Base-by-base conservation (phyloP, 2,888 invertebrate genomes). In the Pheosia gnoma region DNA sequence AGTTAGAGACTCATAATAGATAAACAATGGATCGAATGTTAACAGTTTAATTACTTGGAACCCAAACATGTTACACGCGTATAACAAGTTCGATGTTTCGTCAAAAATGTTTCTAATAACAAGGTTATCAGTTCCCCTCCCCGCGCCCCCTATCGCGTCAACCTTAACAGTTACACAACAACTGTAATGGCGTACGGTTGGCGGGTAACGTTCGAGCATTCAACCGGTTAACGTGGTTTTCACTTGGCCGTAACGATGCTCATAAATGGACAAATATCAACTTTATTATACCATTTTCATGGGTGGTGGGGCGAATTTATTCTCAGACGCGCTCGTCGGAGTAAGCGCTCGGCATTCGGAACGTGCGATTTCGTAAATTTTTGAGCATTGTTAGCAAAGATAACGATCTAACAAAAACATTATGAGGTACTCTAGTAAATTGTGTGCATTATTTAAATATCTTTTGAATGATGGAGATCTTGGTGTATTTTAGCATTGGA, bases 91-190 rank as follows among this genome's bases (percentile, higher is more conserved):
- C 70, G 60, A 57, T 62, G 67, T 45, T 67, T 64, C 37, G 53
- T 9, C 53, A 37, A 61, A 66, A 62, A 49, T 65, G 53, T 70
- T 73, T 61, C 60, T 61, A 72, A 70, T 62, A 49, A 10, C 74
- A 74, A 70, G 74, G 71, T 75, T 60, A 58, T 51, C 51, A 3
- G 8, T 7, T 7, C 51, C 13, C 13, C 25, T 3, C 51, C 25
- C 51, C 25, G 4, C 52, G 3, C 58, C 59, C 57, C 51, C 58
- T 58, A 45, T 38, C 51, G 39, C 47, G 49, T 65, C 65, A 69
- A 64, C 63, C 67, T 68, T 67, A 68, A 71, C 71, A 70, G 75
- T 77, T 76, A 75, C 58, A 59, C 60, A 63, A 74, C 60, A 64
- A 74, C 74, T 66, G 79, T 73, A 74, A 71, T 41, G 53, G 0